A percentile compares a stretch with the other conserved stretches of the same genome.
These are phyloP conservation scores for Lathamus discolor DNA, from an alignment of 2,113 vertebrate genomes.

Conservation along the genomic window DNA sequence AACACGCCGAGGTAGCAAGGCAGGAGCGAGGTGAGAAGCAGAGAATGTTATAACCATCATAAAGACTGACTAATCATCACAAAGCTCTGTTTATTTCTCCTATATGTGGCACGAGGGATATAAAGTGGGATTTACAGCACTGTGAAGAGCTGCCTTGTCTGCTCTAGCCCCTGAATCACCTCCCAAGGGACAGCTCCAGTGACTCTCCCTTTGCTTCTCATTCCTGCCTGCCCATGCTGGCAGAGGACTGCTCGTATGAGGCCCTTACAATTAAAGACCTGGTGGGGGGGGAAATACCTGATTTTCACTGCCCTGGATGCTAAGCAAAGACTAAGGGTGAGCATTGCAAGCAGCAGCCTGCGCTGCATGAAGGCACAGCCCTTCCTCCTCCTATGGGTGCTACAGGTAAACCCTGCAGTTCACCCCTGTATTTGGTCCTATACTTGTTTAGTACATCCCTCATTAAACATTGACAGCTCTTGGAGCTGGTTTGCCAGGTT, in stretches of 20 bases:
- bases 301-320: background rate
- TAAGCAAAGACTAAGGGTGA: background rate
- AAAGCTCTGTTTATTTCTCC: background rate
- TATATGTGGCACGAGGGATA: background rate
- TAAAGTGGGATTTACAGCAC: slow-evolving; percentile 21
- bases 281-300: rapidly evolving
- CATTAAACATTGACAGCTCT: background rate
- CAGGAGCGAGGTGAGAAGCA: background rate
- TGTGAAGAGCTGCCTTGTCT: slow-evolving; percentile 7
- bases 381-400: background rate
- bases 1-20: background rate
- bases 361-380: background rate
- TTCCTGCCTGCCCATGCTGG: background rate
- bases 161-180: background rate
- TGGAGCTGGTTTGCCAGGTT: background rate
- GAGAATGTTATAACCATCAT: background rate
- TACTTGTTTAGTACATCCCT: background rate
- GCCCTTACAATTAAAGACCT: background rate
- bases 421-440: background rate
- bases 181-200: rapidly evolving
- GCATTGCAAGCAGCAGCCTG: background rate
- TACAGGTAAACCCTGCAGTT: background rate
- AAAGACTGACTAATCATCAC: background rate
- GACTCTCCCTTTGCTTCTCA: background rate
- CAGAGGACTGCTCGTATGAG: rapidly evolving